Conservation (phyloP, 2,113 vertebrate species). For the Numenius arquata region DNA sequence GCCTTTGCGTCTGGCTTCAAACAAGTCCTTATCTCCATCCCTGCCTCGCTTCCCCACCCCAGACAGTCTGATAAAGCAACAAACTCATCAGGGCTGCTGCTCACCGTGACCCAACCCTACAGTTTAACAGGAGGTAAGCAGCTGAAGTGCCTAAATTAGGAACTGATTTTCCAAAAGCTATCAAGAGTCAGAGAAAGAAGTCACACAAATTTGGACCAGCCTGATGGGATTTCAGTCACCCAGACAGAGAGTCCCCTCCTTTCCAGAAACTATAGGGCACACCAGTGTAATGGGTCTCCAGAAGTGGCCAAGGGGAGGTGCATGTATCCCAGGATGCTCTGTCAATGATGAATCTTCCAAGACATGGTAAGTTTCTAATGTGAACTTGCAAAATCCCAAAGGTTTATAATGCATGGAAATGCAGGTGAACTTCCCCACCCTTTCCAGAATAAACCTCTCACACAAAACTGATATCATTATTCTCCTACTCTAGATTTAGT, state of each 20-base stretch:
- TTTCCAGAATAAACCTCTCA: background rate
- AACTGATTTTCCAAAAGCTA: background rate
- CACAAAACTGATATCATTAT: background rate
- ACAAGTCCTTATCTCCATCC: background rate
- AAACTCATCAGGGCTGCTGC: background rate
- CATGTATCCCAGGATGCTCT: background rate
- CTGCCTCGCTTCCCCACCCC: background rate
- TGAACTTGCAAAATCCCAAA: background rate
- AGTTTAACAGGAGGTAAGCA: background rate
- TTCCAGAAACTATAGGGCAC: background rate
- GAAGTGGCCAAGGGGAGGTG: background rate
- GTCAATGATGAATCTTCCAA: background rate
- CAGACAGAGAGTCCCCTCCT: background rate
- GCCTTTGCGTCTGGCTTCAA: background rate
- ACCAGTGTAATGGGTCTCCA: background rate
- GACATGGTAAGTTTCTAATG: fast-evolving
- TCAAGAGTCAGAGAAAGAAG: background rate
- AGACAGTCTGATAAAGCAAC: background rate
- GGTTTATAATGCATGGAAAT: background rate
- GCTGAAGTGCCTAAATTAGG: background rate
- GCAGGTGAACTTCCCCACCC: background rate
- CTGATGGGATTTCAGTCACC: background rate
- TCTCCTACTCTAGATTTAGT: background rate
- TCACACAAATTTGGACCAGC: background rate
- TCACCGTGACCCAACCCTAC: background rate